Evolutionary conservation across 2,113 vertebrate species (phyloP).

Genomic region (Ibidorhyncha struthersii): DNA sequence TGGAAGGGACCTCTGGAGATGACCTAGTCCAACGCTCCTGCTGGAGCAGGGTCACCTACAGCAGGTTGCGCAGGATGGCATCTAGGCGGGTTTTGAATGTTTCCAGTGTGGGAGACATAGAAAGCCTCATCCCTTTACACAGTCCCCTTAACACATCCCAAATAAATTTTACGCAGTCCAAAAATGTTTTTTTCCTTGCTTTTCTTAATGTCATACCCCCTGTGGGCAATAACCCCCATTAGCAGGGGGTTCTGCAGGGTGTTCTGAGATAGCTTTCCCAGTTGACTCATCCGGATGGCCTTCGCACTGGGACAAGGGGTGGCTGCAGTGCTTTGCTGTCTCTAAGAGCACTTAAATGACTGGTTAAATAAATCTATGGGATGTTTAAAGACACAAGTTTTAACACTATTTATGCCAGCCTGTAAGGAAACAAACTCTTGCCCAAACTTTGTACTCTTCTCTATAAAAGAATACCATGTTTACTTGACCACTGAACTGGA

Average conservation of each 20-base stretch:
- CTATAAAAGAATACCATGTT: neutral
- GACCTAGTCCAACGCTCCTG: too few relatives aligned
- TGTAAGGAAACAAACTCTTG: neutral
- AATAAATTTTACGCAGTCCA: neutral
- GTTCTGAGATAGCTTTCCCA: neutral
- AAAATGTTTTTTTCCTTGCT: neutral
- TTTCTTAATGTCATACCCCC: fast-evolving
- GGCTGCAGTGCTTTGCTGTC: neutral
- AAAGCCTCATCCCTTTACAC: neutral
- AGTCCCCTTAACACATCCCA: neutral
- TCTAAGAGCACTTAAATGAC: neutral
- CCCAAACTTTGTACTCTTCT: neutral
- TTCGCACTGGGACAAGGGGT: neutral
- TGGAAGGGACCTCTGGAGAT: too few relatives aligned
- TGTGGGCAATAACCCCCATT: neutral
- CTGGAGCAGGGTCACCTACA: too few relatives aligned
- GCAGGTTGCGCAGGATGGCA: too few relatives aligned
- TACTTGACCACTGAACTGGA: neutral
- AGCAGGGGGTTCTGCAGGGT: neutral
- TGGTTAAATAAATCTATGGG: neutral
- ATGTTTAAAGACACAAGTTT: neutral
- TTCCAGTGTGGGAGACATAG: neutral
- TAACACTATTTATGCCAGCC: neutral
- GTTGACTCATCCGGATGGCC: neutral
- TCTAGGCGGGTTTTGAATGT: too few relatives aligned